A percentile compares a stretch with the other conserved stretches of the same genome.
Conservation (phyloP, 2,888 invertebrate species). For the Nomada fucata region DNA sequence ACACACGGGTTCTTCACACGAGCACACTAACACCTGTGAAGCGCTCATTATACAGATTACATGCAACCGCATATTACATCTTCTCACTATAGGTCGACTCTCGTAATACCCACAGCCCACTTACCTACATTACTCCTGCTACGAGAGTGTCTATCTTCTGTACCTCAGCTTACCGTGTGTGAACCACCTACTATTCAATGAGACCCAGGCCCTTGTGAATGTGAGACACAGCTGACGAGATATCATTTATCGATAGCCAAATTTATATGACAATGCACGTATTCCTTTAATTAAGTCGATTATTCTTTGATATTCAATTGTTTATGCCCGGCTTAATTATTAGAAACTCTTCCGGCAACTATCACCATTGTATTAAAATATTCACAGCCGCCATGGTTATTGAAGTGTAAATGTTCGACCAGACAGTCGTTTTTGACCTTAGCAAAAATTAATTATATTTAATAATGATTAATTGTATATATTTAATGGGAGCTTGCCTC, state of each 20-base stretch:
- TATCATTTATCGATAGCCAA: conserved; percentile 10
- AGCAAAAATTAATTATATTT: no score
- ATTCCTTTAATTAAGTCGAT: not conserved
- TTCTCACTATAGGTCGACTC: conserved; percentile 74
- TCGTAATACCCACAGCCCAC: conserved; percentile 83
- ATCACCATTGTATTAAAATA: no score
- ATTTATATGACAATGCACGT: not conserved
- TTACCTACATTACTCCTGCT: conserved; percentile 82
- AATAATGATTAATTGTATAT: no score
- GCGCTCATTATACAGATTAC: conserved; percentile 50
- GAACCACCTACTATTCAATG: conserved; percentile 54
- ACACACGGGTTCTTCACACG: conserved; percentile 25
- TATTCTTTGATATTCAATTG: not conserved
- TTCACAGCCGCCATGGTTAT: no score
- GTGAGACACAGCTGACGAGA: conserved; percentile 1
- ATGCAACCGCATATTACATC: conserved; percentile 68
- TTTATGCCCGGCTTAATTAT: no score
- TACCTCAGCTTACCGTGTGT: conserved; percentile 35
- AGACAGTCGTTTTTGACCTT: no score
- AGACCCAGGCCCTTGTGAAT: conserved; percentile 32
- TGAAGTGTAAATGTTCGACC: no score
- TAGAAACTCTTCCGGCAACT: no score
- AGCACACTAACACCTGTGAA: conserved; percentile 25
- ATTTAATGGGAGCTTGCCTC: no score
- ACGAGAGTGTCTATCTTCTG: conserved; percentile 20